Percentiles rank a stretch among this genome's conserved stretches.
phyloP scores from a whole-genome alignment of 2,797 vertebrate species.

The Myoxocephalus aenaeus region DNA sequence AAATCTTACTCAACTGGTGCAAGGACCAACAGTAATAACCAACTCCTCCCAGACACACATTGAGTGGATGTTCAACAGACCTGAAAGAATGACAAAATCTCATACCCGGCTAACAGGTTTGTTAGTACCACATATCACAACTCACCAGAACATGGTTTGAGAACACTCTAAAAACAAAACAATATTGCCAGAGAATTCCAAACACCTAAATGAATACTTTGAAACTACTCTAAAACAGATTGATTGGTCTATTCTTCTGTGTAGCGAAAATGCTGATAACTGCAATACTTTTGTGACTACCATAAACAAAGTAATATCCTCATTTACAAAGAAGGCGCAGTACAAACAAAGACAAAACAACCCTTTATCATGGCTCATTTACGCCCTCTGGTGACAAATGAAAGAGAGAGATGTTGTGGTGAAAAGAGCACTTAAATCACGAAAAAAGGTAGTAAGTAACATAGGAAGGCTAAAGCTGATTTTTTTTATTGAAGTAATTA shows the following conservation, averaged over 20 bases:
- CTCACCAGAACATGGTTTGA: not conserved
- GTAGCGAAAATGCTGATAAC: not conserved
- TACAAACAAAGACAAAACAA: not conserved
- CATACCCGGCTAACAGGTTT: not conserved
- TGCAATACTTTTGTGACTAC: not conserved
- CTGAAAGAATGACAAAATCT: not conserved
- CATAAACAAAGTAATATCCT: not conserved
- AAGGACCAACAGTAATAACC: not conserved
- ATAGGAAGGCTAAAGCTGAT: not conserved
- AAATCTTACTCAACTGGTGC: not conserved
- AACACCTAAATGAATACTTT: not conserved
- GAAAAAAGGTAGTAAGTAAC: not conserved
- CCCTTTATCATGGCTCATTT: not conserved
- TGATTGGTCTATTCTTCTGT: not conserved
- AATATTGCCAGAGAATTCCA: not conserved
- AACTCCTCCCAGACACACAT: not conserved
- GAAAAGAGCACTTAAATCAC: not conserved
- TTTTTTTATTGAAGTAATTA: not conserved
- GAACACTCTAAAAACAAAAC: not conserved
- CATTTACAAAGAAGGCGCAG: not conserved
- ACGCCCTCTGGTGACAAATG: not conserved
- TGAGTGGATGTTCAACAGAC: not conserved
- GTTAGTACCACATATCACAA: not conserved
- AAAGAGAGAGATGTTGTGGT: not conserved
- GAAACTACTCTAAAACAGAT: not conserved